phyloP scores from a whole-genome alignment of 1,140 invertebrate species.

The Papilio aristodemus region DNA sequence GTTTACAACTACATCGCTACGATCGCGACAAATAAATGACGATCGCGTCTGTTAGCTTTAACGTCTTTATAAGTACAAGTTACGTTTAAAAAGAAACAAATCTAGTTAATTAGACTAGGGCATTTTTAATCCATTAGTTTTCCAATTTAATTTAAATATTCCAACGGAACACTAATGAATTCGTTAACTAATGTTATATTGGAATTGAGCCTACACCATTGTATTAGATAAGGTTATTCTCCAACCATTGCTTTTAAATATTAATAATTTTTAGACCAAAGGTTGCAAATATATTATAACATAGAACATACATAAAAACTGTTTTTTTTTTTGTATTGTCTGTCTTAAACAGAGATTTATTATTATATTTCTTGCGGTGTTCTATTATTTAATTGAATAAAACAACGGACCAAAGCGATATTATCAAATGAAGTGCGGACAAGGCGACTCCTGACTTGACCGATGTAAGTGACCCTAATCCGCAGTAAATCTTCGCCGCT shows the following conservation, averaged over 20 bases:
- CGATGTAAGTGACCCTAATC: conserved; percentile 78
- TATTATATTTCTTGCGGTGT: too few relatives aligned
- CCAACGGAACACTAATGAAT: neutral
- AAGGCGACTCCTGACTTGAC: conserved; percentile 70
- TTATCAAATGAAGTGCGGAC: conserved; percentile 72
- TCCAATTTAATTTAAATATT: neutral
- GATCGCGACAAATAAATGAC: conserved; percentile 35
- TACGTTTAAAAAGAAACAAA: neutral
- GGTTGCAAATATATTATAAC: too few relatives aligned
- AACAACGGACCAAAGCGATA: conserved; percentile 50
- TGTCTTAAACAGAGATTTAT: too few relatives aligned
- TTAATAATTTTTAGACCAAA: too few relatives aligned
- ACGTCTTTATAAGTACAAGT: neutral
- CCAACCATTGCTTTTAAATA: neutral
- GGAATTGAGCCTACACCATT: neutral
- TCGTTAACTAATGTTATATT: neutral
- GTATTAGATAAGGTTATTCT: neutral
- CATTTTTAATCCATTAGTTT: neutral
- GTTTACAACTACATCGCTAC: conserved; percentile 59
- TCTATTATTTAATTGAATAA: conserved; percentile 57
- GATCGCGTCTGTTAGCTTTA: neutral
- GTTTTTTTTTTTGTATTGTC: too few relatives aligned
- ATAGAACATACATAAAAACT: too few relatives aligned
- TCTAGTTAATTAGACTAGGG: neutral
- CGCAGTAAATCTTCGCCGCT: conserved; percentile 74